Base-by-base conservation (phyloP, 1,140 invertebrate species). In the Acyrthosiphon pisum region DNA sequence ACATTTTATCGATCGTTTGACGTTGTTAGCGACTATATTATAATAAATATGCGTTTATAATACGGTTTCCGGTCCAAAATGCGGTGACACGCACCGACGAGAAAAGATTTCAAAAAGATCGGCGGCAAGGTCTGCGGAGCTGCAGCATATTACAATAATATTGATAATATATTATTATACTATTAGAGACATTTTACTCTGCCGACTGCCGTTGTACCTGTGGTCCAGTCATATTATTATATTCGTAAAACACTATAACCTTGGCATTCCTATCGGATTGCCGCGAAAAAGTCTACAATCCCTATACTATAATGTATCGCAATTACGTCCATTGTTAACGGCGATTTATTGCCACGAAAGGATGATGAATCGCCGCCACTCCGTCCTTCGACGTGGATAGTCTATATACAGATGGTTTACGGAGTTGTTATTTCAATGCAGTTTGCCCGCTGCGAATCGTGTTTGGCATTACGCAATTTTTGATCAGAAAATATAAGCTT, bases 321-420 rank as follows among this genome's bases (percentile, higher is more conserved):
- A 89, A 37, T 46, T 53, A n/a, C 48, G 87, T 89, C 87, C 87
- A 53, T 89, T 53, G 87, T 89, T 89, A 89, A 89, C 35, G 48
- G 48, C 48, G 35, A 89, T 89, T 89, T 89, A 89, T 53, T 89
- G 46, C 48, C 48, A 35, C 48, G 14, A 89, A 53, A 87, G 86
- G 50, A 48, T 87, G 86, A 87, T 48, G 48, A 53, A 23, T 53
- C 50, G 50, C 48, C 20, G 46, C 30, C 60, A 26, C 46, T 6
- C 46, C 46, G 87, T 50, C 87, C 87, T 89, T 89, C 48, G 48
- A 83, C 20, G 86, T 6, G 86, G n/a, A 87, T 18, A 20, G 84
- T 20, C 84, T 46, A 23, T 41, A 83, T 41, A n/a, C 30, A 48
- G 30, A 87, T 50, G 86, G 26, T 48, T 18, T n/a, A 87, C 86